These are phyloP conservation scores for Syritta pipiens DNA, from an alignment of 2,888 invertebrate genomes.

Conservation along the genomic window DNA sequence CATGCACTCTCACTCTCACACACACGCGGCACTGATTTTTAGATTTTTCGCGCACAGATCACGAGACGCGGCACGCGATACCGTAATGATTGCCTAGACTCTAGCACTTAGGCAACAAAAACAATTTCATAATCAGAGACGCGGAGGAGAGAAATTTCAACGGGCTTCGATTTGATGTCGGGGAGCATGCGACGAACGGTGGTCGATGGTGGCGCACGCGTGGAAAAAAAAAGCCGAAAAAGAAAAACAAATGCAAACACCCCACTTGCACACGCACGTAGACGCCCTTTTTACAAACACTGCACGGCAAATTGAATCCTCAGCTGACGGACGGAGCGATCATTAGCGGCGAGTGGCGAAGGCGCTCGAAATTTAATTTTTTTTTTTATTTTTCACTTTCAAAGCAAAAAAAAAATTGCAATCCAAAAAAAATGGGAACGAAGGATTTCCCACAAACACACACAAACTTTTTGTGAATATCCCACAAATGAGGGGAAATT, in stretches of 20 bases:
- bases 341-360: slow-evolving; percentile 19
- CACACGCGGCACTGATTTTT: not conserved
- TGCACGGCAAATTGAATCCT: slow-evolving; percentile 35
- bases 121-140: not conserved
- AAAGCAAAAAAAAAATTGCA: too few species aligned
- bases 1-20: not conserved
- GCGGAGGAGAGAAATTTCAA: too few species aligned
- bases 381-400: too few species aligned
- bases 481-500: not conserved
- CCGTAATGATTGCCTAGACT: too few species aligned
- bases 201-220: slow-evolving; percentile 2
- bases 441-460: too few species aligned
- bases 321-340: slow-evolving; percentile 34
- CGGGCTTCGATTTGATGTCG: not conserved
- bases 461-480: not conserved
- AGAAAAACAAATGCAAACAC: not conserved
- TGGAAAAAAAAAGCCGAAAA: too few species aligned
- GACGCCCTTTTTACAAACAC: slow-evolving; percentile 7
- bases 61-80: too few species aligned
- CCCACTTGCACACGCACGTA: slow-evolving; percentile 9
- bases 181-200: not conserved
- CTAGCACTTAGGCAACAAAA: too few species aligned
- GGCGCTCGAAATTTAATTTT: not conserved
- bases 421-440: too few species aligned
- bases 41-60: too few species aligned